Conservation (phyloP, 2,113 vertebrate genomes). For the Phaethornis superciliosus region DNA sequence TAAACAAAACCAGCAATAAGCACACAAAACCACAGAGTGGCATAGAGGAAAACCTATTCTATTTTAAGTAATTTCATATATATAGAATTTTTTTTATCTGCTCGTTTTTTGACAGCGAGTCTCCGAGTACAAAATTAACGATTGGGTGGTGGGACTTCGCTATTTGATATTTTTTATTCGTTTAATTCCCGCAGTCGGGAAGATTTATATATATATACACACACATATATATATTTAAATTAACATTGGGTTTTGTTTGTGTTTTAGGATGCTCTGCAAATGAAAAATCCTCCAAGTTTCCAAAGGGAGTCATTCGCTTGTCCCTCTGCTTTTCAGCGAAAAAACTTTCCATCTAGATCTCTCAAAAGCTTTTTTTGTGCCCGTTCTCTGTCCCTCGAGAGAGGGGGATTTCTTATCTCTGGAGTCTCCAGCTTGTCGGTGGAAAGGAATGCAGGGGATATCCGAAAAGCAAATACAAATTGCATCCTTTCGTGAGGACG, state of each 20-base stretch:
- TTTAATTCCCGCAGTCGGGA: accelerated
- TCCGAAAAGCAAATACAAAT: constrained; percentile 25
- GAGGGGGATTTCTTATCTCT: background rate
- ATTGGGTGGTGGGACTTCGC: accelerated
- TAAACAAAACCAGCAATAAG: background rate
- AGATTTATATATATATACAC: background rate
- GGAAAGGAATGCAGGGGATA: background rate
- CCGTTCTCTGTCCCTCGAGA: background rate
- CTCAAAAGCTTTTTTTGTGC: constrained; percentile 31
- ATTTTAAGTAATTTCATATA: constrained; percentile 34
- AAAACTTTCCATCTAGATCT: constrained; percentile 56
- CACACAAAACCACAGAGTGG: background rate
- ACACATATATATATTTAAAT: background rate
- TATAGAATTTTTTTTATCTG: background rate
- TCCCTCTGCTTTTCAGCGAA: constrained; percentile 23
- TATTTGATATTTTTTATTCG: background rate
- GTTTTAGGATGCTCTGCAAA: constrained; percentile 15
- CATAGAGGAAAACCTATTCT: constrained; percentile 29
- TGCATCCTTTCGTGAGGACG: background rate
- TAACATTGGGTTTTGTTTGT: background rate
- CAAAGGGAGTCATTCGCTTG: constrained; percentile 30
- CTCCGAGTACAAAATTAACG: background rate
- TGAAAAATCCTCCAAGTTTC: constrained; percentile 48
- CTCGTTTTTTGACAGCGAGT: background rate
- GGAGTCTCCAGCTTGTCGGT: background rate